A percentile compares a stretch with the other conserved stretches of the same genome.
These are phyloP conservation scores for Rhinogobio ventralis DNA, from an alignment of 2,797 vertebrate species.

Conservation along the genomic window DNA sequence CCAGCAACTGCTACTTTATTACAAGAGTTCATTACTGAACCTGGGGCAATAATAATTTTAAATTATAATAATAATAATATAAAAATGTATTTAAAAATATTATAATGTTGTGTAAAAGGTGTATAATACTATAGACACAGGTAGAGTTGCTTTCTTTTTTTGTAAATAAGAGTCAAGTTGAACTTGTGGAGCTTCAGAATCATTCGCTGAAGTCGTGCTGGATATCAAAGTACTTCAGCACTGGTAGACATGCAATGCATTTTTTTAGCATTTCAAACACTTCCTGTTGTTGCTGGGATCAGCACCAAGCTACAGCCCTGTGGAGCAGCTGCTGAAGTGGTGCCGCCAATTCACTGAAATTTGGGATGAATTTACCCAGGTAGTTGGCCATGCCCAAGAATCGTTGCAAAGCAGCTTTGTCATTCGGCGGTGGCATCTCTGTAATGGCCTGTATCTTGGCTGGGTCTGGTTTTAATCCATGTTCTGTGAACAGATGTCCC, in stretches of 20 bases:
- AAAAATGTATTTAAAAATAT: too few relatives aligned
- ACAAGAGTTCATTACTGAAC: too few relatives aligned
- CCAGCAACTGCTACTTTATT: too few relatives aligned
- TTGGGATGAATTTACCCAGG: constrained; percentile 47
- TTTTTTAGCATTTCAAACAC: constrained; percentile 21
- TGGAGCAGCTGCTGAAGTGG: constrained; percentile 25
- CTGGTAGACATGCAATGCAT: background rate
- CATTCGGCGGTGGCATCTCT: background rate
- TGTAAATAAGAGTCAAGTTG: constrained; percentile 30
- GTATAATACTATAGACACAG: too few relatives aligned
- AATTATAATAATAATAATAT: too few relatives aligned
- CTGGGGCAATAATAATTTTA: too few relatives aligned
- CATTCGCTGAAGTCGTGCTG: constrained; percentile 42
- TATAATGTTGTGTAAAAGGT: too few relatives aligned
- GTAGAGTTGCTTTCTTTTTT: constrained; percentile 51
- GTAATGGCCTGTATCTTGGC: constrained; percentile 12
- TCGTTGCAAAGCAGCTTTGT: constrained; percentile 34
- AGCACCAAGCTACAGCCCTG: constrained; percentile 28
- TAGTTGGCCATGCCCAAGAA: constrained; percentile 56
- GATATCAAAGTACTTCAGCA: background rate
- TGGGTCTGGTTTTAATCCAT: constrained; percentile 13
- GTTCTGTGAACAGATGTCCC: constrained; percentile 13
- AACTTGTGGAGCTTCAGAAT: constrained; percentile 48
- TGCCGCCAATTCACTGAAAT: constrained; percentile 29
- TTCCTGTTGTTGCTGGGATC: constrained; percentile 33